These are phyloP conservation scores for Ips typographus DNA, from an alignment of 1,140 invertebrate species.

Conservation along the genomic window DNA sequence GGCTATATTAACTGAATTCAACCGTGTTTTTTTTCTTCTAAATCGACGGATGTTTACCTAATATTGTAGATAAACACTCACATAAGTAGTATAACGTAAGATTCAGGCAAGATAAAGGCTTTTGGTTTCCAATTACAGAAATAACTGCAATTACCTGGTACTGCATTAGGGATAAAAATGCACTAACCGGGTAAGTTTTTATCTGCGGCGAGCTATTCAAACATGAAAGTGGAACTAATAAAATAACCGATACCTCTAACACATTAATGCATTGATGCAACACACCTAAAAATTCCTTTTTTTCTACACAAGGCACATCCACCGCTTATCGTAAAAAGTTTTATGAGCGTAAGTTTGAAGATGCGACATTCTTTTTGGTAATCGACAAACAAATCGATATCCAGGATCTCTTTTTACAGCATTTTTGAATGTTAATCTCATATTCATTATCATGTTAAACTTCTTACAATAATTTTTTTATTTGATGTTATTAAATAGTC, in stretches of 20 bases:
- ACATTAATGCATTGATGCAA: conserved; percentile 7
- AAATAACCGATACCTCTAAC: conserved; percentile 7
- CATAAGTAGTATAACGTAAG: not conserved
- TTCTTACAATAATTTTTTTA: too few species aligned
- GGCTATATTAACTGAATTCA: too few species aligned
- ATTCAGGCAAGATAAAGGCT: not conserved
- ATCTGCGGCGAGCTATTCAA: conserved; percentile 1
- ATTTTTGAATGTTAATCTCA: not conserved
- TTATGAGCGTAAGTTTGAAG: conserved; percentile 2
- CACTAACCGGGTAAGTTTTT: not conserved
- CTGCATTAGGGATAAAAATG: not conserved
- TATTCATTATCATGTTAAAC: not conserved
- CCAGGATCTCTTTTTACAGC: conserved; percentile 5
- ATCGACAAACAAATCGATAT: conserved; percentile 11
- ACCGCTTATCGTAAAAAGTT: conserved; percentile 1
- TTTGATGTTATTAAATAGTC: too few species aligned
- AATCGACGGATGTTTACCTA: too few species aligned
- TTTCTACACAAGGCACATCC: not conserved
- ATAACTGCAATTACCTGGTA: not conserved
- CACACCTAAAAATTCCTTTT: conserved; percentile 15
- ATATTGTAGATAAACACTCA: too few species aligned
- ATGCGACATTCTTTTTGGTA: not conserved
- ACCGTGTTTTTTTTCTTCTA: too few species aligned
- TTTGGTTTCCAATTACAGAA: not conserved
- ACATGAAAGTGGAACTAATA: conserved; percentile 6